phyloP scores from a whole-genome alignment of 37 sponge, comb jelly and placozoan genomes.

The Ephydatia muelleri region DNA sequence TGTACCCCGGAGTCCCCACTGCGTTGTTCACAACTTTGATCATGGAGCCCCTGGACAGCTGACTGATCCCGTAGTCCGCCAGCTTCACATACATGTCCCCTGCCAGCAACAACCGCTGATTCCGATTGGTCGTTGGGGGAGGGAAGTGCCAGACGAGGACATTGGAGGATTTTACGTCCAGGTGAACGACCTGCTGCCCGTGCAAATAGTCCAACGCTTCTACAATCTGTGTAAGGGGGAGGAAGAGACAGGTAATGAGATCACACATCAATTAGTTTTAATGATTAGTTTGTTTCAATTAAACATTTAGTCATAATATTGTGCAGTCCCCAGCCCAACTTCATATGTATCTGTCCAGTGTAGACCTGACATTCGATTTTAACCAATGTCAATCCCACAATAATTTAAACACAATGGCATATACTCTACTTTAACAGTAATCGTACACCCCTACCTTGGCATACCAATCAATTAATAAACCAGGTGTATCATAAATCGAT shows the following conservation, averaged over 20 bases:
- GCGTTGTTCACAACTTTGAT: slow-evolving; percentile 47
- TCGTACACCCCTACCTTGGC: too few relatives aligned
- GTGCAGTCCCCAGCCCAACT: too few relatives aligned
- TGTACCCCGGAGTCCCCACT: slow-evolving; percentile 87
- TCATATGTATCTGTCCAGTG: too few relatives aligned
- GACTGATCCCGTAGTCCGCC: slow-evolving; percentile 86
- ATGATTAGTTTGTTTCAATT: too few relatives aligned
- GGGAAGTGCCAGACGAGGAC: slow-evolving; percentile 89
- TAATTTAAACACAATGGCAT: too few relatives aligned
- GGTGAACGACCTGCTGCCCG: slow-evolving; percentile 70
- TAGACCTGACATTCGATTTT: too few relatives aligned
- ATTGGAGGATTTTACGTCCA: slow-evolving; percentile 89
- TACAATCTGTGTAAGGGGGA: slow-evolving; percentile 59
- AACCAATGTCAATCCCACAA: too few relatives aligned
- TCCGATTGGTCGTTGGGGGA: background rate
- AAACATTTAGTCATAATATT: too few relatives aligned
- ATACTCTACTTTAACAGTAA: too few relatives aligned
- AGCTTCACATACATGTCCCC: slow-evolving; percentile 73
- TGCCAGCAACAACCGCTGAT: slow-evolving; percentile 30
- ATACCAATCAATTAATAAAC: too few relatives aligned
- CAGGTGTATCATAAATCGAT: too few relatives aligned
- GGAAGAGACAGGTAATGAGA: background rate
- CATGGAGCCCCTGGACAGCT: slow-evolving; percentile 43
- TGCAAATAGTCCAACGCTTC: slow-evolving; percentile 84
- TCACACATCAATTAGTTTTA: background rate